These are phyloP conservation scores for Poecilia gillii DNA, from an alignment of 2,797 vertebrate species.

Conservation along the genomic window DNA sequence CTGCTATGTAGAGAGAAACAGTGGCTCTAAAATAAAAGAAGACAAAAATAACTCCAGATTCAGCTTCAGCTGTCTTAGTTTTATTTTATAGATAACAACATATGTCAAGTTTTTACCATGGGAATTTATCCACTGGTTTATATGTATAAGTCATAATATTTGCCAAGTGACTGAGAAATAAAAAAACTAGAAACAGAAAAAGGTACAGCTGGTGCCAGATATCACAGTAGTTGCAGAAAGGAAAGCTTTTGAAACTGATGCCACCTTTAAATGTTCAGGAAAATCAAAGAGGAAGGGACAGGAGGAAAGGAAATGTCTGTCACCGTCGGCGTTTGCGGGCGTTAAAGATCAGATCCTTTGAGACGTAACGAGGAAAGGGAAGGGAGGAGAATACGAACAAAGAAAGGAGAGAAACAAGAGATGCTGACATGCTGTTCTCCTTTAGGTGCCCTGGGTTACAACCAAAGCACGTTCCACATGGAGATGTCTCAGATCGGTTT, in stretches of 20 bases:
- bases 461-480: slow-evolving; percentile 93
- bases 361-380: slow-evolving; percentile 61
- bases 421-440: slow-evolving; percentile 31
- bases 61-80: neutral
- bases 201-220: neutral
- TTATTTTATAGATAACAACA: neutral
- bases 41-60: neutral
- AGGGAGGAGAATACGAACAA: slow-evolving; percentile 45
- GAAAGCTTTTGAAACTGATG: slow-evolving; percentile 45
- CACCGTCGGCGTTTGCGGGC: slow-evolving; percentile 39
- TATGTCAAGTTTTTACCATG: neutral
- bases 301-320: slow-evolving; percentile 47
- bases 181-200: neutral
- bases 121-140: neutral
- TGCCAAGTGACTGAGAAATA: neutral
- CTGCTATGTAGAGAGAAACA: neutral
- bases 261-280: slow-evolving; percentile 46
- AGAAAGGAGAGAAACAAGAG: slow-evolving; percentile 11
- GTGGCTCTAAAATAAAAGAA: neutral
- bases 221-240: slow-evolving; percentile 27
- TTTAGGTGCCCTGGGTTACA: slow-evolving; percentile 88
- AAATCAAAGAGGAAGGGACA: slow-evolving; percentile 50
- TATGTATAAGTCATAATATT: neutral
- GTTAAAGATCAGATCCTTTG: slow-evolving; percentile 33
- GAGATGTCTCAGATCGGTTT: slow-evolving; percentile 98